Evolutionary conservation across 2,888 invertebrate species (phyloP).

Genomic region (Parnassius apollo): DNA sequence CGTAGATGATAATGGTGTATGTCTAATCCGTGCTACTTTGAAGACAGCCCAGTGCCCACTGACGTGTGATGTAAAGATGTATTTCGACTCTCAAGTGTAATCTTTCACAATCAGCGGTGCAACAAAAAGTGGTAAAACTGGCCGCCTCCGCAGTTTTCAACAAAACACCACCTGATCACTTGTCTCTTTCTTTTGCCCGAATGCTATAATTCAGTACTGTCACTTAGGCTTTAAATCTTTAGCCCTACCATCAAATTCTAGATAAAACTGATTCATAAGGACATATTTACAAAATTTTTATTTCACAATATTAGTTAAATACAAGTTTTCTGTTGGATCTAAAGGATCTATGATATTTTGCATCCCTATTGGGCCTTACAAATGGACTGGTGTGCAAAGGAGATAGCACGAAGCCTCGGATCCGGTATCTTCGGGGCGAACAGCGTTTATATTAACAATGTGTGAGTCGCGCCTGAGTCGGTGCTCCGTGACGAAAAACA

Average conservation of each 20-base stretch:
- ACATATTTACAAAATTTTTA: constrained; percentile 17
- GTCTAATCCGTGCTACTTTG: constrained; percentile 80
- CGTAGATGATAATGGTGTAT: constrained; percentile 69
- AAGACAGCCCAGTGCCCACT: constrained; percentile 80
- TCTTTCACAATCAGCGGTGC: constrained; percentile 80
- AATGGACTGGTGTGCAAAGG: constrained; percentile 55
- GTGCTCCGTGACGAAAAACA: constrained; percentile 77
- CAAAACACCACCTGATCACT: constrained; percentile 58
- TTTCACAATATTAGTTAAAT: constrained; percentile 10
- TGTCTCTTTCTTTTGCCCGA: constrained; percentile 67
- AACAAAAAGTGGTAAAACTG: constrained; percentile 80
- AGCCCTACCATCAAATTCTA: constrained; percentile 33
- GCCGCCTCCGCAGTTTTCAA: constrained; percentile 78
- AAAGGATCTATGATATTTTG: constrained; percentile 24
- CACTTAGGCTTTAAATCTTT: constrained; percentile 43
- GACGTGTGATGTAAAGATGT: constrained; percentile 82
- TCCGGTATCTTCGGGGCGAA: constrained; percentile 74
- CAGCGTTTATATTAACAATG: constrained; percentile 74
- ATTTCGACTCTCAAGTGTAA: constrained; percentile 82
- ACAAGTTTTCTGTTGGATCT: constrained; percentile 15
- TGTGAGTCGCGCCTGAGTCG: constrained; percentile 81
- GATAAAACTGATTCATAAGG: constrained; percentile 27
- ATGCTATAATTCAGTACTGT: constrained; percentile 38
- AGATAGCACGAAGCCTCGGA: constrained; percentile 64
- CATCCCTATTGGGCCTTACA: constrained; percentile 15